Conservation (phyloP, 2,888 invertebrate genomes). For the Alloscopus bannaensis region DNA sequence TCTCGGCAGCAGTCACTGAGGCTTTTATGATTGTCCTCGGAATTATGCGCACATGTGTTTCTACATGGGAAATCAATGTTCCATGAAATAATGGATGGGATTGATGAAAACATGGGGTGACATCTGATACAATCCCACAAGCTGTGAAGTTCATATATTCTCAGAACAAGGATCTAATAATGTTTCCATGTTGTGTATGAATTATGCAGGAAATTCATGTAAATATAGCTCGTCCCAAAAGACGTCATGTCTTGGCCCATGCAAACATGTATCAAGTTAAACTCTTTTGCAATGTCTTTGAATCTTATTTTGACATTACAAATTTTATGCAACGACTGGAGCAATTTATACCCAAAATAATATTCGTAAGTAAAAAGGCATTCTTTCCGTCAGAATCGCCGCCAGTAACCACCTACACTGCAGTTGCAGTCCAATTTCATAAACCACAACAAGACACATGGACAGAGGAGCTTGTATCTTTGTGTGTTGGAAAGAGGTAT, state of each 20-base stretch:
- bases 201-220: not conserved
- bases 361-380: not conserved
- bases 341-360: not conserved
- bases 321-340: too few relatives aligned
- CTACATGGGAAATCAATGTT: constrained; percentile 41
- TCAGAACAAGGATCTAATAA: not conserved
- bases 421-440: not conserved
- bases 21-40: constrained; percentile 10
- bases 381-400: not conserved
- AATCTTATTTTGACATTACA: too few relatives aligned
- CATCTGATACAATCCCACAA: constrained; percentile 59
- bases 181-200: not conserved
- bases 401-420: not conserved
- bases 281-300: too few relatives aligned
- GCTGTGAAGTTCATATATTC: constrained; percentile 55
- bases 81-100: constrained; percentile 54
- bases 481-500: not conserved
- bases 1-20: constrained; percentile 2
- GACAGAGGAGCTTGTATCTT: not conserved
- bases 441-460: not conserved
- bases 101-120: constrained; percentile 62
- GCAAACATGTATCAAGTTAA: too few relatives aligned
- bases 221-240: not conserved
- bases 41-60: constrained; percentile 41
- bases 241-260: not conserved